Percentiles rank a stretch among this genome's conserved stretches.
Conservation (phyloP, 2,797 vertebrate species). For the Protosalanx chinensis region DNA sequence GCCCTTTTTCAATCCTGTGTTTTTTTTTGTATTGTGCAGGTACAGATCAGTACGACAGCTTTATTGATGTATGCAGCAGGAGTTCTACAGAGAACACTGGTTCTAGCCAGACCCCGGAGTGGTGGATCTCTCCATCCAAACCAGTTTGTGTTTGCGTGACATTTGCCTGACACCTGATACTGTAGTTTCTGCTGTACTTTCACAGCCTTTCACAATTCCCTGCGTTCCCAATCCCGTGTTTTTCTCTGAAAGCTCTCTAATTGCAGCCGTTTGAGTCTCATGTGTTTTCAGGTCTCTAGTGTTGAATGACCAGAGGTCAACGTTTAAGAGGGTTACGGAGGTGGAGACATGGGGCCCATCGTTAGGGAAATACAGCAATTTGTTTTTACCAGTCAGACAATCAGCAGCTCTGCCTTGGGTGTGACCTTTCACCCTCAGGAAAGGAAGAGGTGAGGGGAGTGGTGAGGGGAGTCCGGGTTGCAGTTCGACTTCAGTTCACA, state of each 20-base stretch:
- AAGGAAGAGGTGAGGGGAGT: slow-evolving; percentile 27
- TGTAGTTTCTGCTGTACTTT: not conserved
- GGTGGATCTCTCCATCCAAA: not conserved
- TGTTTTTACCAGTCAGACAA: slow-evolving; percentile 4
- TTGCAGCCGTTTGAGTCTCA: not conserved
- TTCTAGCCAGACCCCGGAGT: not conserved
- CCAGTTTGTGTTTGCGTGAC: not conserved
- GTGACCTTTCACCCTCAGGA: not conserved
- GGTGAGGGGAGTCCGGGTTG: not conserved
- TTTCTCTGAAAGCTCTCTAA: not conserved
- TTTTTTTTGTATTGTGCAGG: not conserved
- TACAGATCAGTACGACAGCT: too few species aligned
- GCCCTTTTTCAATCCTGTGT: not conserved
- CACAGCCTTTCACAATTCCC: not conserved
- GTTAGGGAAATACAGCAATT: slow-evolving; percentile 4
- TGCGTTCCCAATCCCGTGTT: not conserved
- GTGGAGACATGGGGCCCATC: too few species aligned
- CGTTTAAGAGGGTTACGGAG: slow-evolving; percentile 8
- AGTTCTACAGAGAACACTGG: not conserved
- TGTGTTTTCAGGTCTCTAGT: not conserved
- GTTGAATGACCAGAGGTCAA: slow-evolving; percentile 10
- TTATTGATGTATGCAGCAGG: not conserved
- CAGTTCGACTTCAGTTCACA: slow-evolving; percentile 2
- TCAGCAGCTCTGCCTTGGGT: not conserved
- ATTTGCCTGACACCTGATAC: not conserved